Evolutionary conservation across 2,888 invertebrate species (phyloP).

Genomic region (Caenorhabditis panamensis): DNA sequence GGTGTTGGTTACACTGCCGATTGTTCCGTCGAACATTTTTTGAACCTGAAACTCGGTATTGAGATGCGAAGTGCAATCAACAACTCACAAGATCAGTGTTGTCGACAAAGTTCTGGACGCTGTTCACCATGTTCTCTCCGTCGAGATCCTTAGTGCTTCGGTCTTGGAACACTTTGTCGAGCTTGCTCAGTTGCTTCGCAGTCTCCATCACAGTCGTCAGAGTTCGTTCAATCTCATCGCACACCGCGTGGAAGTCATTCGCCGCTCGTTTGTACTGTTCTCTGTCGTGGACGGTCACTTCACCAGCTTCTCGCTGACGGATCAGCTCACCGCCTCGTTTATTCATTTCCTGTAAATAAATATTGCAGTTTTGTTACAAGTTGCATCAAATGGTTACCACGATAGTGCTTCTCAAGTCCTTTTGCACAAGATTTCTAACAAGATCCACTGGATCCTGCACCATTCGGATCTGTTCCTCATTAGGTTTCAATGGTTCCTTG

Average conservation of each 20-base stretch:
- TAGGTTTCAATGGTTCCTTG: slow-evolving; percentile 40
- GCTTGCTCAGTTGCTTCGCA: slow-evolving; percentile 50
- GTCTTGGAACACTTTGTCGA: slow-evolving; percentile 56
- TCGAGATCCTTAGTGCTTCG: slow-evolving; percentile 26
- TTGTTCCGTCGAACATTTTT: slow-evolving; percentile 54
- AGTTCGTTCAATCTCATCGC: slow-evolving; percentile 51
- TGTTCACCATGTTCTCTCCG: slow-evolving; percentile 40
- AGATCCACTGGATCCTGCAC: slow-evolving; percentile 57
- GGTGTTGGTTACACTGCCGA: slow-evolving; percentile 39
- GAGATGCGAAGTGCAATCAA: background rate
- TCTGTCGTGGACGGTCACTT: slow-evolving; percentile 1
- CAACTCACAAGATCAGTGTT: slow-evolving; percentile 35
- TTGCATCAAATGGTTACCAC: no score
- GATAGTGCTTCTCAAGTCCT: slow-evolving; percentile 42
- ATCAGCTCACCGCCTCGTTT: slow-evolving; percentile 28
- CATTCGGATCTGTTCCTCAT: slow-evolving; percentile 53
- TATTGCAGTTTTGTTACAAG: no score
- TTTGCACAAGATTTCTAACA: slow-evolving; percentile 35
- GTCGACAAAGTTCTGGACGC: slow-evolving; percentile 42
- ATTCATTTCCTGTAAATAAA: slow-evolving; percentile 37
- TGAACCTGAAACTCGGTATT: slow-evolving; percentile 36
- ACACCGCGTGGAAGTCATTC: slow-evolving; percentile 50
- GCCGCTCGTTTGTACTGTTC: slow-evolving; percentile 43
- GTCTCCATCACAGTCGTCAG: slow-evolving; percentile 54
- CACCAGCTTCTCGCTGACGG: slow-evolving; percentile 9